These are phyloP conservation scores for Cylloceria caligata DNA, from an alignment of 2,888 invertebrate species.

Conservation along the genomic window DNA sequence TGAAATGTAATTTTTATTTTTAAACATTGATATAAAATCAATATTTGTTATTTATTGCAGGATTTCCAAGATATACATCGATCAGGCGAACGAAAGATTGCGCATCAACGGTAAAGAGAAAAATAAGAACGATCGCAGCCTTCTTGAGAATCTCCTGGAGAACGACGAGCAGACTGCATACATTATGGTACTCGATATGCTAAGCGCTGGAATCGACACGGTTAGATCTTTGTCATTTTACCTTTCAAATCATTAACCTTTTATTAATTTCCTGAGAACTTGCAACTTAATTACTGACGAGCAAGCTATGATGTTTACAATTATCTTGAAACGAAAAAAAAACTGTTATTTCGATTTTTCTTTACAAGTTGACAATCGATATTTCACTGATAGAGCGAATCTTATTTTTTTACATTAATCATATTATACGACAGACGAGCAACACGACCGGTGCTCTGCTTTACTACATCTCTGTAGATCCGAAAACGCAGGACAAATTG, in stretches of 20 bases:
- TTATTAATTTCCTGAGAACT: too few relatives aligned
- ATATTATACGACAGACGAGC: conserved; percentile 85
- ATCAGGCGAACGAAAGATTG: conserved; percentile 79
- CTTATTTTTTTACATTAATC: neutral
- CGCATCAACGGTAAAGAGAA: conserved; percentile 82
- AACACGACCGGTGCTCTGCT: conserved; percentile 86
- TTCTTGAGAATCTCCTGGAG: conserved; percentile 88
- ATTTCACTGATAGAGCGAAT: too few relatives aligned
- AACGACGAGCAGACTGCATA: conserved; percentile 88
- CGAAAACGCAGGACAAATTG: conserved; percentile 88
- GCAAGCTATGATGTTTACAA: too few relatives aligned
- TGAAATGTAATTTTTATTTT: neutral
- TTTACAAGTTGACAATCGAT: neutral
- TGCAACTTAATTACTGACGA: neutral
- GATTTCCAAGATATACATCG: conserved; percentile 81
- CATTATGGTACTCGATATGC: conserved; percentile 90
- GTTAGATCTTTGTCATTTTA: too few relatives aligned
- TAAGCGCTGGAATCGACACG: conserved; percentile 90
- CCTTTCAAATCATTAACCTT: too few relatives aligned
- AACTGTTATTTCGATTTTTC: neutral
- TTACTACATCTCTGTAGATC: conserved; percentile 88
- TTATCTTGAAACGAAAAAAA: too few relatives aligned
- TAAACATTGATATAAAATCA: conserved; percentile 2
- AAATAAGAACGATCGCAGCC: conserved; percentile 86
- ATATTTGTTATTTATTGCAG: conserved; percentile 68